Percentiles rank a stretch among this genome's conserved stretches.
phyloP scores from a whole-genome alignment of 2,113 vertebrate genomes.

The Polyodon spathula region DNA sequence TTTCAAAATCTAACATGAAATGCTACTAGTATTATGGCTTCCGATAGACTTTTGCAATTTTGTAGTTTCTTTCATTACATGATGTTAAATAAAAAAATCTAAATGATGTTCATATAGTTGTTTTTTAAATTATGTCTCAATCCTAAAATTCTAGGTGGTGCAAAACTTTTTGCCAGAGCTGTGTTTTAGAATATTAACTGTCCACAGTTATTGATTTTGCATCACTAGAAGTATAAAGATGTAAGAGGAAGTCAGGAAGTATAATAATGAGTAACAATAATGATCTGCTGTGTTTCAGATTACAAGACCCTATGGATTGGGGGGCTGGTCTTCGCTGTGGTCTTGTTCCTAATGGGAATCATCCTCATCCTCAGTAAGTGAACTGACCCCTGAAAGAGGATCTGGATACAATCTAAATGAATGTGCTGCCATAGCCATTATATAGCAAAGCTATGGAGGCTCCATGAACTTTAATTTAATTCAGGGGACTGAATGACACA shows the following conservation, averaged over 20 bases:
- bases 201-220: neutral
- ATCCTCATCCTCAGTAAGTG: slow-evolving; percentile 78
- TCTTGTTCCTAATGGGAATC: slow-evolving; percentile 74
- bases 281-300: slow-evolving; percentile 49
- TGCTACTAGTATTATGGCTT: no score
- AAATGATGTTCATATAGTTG: no score
- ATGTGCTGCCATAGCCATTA: neutral
- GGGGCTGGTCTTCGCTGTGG: slow-evolving; percentile 73
- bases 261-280: neutral
- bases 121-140: no score
- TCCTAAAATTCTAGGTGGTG: no score
- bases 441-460: neutral
- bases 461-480: no score
- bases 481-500: no score
- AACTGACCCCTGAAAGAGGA: slow-evolving; percentile 12
- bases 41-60: no score
- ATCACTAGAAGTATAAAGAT: neutral
- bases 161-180: neutral
- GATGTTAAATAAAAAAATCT: no score
- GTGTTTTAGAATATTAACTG: neutral
- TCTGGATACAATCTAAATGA: slow-evolving; percentile 5
- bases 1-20: neutral
- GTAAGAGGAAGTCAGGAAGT: neutral
- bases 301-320: slow-evolving; percentile 74
- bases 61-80: no score